Conservation (phyloP, 2,888 invertebrate species). For the Drosophila merina region DNA sequence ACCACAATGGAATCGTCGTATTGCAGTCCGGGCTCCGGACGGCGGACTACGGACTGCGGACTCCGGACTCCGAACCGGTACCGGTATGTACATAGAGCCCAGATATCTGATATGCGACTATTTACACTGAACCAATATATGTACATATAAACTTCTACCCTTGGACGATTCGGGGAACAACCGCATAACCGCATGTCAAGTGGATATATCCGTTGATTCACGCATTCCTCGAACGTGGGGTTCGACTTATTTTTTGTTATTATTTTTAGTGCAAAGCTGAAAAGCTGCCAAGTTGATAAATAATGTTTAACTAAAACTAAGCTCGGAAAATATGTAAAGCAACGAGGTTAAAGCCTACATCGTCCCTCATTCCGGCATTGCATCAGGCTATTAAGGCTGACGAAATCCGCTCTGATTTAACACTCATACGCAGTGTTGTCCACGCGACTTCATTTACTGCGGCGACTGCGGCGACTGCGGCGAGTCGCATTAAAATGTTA, state of each 20-base stretch:
- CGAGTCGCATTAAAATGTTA: slow-evolving; percentile 77
- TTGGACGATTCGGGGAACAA: slow-evolving; percentile 33
- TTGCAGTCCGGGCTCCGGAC: slow-evolving; percentile 3
- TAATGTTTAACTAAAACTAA: background rate
- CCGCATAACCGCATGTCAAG: slow-evolving; percentile 47
- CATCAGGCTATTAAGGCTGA: slow-evolving; percentile 41
- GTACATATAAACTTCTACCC: slow-evolving; percentile 4
- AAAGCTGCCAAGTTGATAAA: background rate
- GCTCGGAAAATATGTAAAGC: background rate
- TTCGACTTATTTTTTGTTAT: background rate
- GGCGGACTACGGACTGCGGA: background rate
- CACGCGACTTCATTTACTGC: slow-evolving; percentile 63
- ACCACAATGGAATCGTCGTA: slow-evolving; percentile 16
- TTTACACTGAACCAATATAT: slow-evolving; percentile 8
- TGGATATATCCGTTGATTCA: slow-evolving; percentile 27
- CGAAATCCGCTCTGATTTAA: slow-evolving; percentile 55
- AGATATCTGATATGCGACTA: slow-evolving; percentile 33
- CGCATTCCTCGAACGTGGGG: slow-evolving; percentile 3
- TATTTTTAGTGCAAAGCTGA: background rate
- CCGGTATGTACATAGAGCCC: background rate
- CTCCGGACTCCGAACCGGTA: background rate
- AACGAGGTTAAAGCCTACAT: background rate
- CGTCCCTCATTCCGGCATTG: background rate
- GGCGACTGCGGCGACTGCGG: slow-evolving; percentile 47
- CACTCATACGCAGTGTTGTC: slow-evolving; percentile 60